A percentile compares a stretch with the other conserved stretches of the same genome.
phyloP scores from a whole-genome alignment of 2,888 invertebrate species.

The Petrolisthes cinctipes region DNA sequence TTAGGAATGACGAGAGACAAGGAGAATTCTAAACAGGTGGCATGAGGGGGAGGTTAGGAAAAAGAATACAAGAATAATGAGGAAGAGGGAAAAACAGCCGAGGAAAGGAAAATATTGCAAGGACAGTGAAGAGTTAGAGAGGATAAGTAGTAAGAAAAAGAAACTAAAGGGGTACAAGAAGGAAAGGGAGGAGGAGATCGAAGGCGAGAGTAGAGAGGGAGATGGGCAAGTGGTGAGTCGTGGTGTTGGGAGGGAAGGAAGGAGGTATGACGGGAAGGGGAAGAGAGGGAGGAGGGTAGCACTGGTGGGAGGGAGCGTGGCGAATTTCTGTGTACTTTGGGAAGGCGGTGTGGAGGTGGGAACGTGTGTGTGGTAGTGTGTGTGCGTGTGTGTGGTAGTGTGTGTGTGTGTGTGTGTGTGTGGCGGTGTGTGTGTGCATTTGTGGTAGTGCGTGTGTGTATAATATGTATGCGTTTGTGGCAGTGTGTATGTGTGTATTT shows the following conservation, averaged over 20 bases:
- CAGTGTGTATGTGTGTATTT: not conserved
- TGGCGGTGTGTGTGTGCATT: not conserved
- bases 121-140: not conserved
- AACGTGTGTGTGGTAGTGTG: not conserved
- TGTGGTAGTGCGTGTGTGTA: not conserved
- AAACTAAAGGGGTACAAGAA: not conserved
- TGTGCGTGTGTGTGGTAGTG: slow-evolving; percentile 12
- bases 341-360: not conserved
- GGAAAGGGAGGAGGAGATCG: not conserved
- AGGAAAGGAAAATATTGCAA: not conserved
- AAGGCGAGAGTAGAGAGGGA: not conserved
- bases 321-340: not conserved
- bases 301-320: not conserved
- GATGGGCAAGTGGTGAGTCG: not conserved
- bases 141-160: not conserved
- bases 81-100: not conserved
- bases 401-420: not conserved
- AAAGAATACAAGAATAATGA: not conserved
- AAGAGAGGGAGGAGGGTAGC: not conserved
- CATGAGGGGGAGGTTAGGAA: not conserved
- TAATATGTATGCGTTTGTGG: not conserved
- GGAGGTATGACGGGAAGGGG: not conserved
- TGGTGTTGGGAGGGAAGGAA: not conserved
- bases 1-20: not conserved
- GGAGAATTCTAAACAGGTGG: not conserved